Conservation (phyloP, 2,113 vertebrate genomes). For the Pituophis catenifer region DNA sequence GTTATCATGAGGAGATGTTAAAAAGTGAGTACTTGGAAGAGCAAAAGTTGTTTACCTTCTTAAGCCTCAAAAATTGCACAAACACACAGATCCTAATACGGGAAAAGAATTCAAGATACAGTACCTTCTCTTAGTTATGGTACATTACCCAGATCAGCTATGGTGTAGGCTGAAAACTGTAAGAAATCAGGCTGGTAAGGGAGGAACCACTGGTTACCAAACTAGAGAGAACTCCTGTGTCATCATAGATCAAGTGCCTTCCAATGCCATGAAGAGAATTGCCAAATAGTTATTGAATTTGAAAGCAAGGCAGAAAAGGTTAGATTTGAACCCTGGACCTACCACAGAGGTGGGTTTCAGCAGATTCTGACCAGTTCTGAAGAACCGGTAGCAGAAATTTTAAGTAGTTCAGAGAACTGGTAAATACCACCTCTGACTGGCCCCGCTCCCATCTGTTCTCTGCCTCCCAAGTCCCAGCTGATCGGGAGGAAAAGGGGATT, state of each 20-base stretch:
- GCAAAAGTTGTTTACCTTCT: not conserved
- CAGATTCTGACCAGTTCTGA: too few species aligned
- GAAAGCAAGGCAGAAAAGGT: not conserved
- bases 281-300: not conserved
- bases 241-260: not conserved
- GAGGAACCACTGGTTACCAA: not conserved
- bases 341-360: too few species aligned
- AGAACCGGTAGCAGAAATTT: too few species aligned
- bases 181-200: not conserved
- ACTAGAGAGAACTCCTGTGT: not conserved
- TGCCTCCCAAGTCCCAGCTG: too few species aligned
- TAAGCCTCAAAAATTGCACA: not conserved
- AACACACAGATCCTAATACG: not conserved
- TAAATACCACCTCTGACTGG: too few species aligned
- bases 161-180: not conserved
- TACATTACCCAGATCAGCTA: not conserved
- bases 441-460: too few species aligned
- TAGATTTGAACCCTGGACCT: not conserved
- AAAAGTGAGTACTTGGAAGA: not conserved
- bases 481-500: too few species aligned
- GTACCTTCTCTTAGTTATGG: not conserved
- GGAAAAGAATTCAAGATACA: not conserved
- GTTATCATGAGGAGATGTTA: not conserved
- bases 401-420: too few species aligned
- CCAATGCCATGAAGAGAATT: not conserved